Conservation (phyloP, 1,140 invertebrate genomes). For the Trachymyrmex septentrionalis region DNA sequence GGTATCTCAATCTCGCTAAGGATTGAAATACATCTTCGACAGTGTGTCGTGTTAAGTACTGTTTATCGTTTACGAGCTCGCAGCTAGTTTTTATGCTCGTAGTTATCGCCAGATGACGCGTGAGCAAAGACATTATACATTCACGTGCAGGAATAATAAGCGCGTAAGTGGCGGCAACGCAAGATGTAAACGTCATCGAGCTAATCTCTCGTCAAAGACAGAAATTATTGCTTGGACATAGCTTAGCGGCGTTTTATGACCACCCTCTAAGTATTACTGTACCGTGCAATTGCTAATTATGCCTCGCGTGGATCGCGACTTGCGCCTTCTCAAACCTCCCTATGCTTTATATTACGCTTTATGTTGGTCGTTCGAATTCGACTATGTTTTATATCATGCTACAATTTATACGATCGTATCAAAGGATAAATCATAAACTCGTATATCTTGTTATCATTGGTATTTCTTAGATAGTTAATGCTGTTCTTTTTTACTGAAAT, state of each 20-base stretch:
- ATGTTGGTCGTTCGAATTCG: not conserved
- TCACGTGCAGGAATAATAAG: constrained; percentile 30
- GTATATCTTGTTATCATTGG: constrained; percentile 25
- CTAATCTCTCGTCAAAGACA: constrained; percentile 1
- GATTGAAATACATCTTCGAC: constrained; percentile 20
- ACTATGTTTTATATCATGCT: constrained; percentile 27
- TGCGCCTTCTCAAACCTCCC: constrained; percentile 16
- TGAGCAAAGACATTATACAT: not conserved
- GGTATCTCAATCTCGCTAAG: constrained; percentile 7
- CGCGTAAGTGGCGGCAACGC: constrained; percentile 24
- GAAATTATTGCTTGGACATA: constrained; percentile 32
- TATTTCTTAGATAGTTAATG: constrained; percentile 10
- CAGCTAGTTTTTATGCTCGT: not conserved
- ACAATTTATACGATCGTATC: constrained; percentile 46
- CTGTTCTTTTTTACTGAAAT: not conserved
- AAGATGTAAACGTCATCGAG: constrained; percentile 38
- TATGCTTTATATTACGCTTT: constrained; percentile 1
- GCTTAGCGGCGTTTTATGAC: constrained; percentile 45
- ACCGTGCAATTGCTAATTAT: constrained; percentile 44
- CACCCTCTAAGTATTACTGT: not conserved
- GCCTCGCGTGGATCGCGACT: not conserved
- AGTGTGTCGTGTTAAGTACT: constrained; percentile 4
- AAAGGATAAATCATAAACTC: constrained; percentile 18
- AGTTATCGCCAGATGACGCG: not conserved
- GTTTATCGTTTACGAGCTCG: constrained; percentile 6